These are phyloP conservation scores for Acanthochromis polyacanthus DNA, from an alignment of 2,113 vertebrate species.

Conservation along the genomic window DNA sequence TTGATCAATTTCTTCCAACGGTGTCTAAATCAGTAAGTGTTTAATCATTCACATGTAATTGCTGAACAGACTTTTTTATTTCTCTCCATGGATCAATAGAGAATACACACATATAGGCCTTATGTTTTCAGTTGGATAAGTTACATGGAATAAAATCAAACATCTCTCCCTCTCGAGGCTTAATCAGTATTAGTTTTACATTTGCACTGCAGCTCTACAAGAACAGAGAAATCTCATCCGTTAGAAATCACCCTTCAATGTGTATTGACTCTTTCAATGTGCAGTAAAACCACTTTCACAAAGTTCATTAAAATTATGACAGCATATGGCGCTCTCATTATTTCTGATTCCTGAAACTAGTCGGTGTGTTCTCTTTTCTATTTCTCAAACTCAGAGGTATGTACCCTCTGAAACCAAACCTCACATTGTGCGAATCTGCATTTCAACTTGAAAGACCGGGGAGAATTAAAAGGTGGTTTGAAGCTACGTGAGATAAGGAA, in stretches of 20 bases:
- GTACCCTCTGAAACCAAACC: slow-evolving; percentile 39
- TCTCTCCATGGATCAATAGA: background rate
- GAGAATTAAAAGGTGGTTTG: slow-evolving; percentile 48
- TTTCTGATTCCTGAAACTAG: slow-evolving; percentile 52
- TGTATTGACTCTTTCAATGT: slow-evolving; percentile 15
- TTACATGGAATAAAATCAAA: slow-evolving; percentile 1
- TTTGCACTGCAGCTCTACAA: background rate
- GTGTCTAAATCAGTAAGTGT: background rate
- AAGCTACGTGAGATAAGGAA: slow-evolving; percentile 50
- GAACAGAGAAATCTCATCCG: background rate
- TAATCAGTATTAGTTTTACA: slow-evolving; percentile 6
- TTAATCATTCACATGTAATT: background rate
- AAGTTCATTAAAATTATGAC: slow-evolving; percentile 64
- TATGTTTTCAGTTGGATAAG: background rate
- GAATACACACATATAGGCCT: background rate
- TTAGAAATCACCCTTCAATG: slow-evolving; percentile 18
- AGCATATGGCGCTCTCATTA: slow-evolving; percentile 54
- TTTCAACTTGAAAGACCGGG: slow-evolving; percentile 44
- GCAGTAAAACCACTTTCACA: slow-evolving; percentile 39
- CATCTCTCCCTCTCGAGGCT: background rate
- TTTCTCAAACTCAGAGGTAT: slow-evolving; percentile 26
- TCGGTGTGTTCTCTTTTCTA: slow-evolving; percentile 23
- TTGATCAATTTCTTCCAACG: background rate
- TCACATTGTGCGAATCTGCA: slow-evolving; percentile 22
- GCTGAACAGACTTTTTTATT: background rate